Percentiles rank a stretch among this genome's conserved stretches.
phyloP scores from a whole-genome alignment of 2,888 invertebrate species.

The Apotomis turbidana region DNA sequence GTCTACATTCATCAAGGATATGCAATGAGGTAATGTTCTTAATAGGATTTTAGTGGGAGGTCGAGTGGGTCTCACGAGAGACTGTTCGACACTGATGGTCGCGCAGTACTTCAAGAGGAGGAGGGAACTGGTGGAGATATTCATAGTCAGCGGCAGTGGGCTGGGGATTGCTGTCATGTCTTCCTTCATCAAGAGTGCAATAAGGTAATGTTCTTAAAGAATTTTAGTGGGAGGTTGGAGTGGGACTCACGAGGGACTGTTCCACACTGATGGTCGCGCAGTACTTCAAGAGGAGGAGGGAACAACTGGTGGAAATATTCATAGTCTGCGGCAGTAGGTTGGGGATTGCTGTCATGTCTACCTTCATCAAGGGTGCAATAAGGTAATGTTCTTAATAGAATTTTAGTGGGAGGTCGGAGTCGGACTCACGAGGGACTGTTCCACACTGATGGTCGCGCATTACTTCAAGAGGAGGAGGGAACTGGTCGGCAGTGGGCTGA shows the following conservation, averaged over 20 bases:
- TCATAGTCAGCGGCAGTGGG: conserved; percentile 93
- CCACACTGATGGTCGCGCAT: conserved; percentile 94
- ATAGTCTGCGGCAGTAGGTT: conserved; percentile 93
- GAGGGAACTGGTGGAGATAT: conserved; percentile 94
- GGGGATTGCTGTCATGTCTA: conserved; percentile 93
- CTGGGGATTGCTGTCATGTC: conserved; percentile 94
- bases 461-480: conserved; percentile 94
- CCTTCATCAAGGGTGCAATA: conserved; percentile 91
- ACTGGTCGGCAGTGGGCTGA: conserved; percentile 93
- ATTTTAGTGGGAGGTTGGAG: no score
- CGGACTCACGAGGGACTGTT: conserved; percentile 93
- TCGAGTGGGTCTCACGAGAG: conserved; percentile 93
- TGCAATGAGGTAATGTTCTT: conserved; percentile 86
- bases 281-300: conserved; percentile 93
- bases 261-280: conserved; percentile 95
- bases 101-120: conserved; percentile 95
- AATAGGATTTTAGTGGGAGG: conserved; percentile 68
- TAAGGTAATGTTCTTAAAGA: conserved; percentile 86
- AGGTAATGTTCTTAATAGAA: conserved; percentile 77
- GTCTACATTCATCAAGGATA: conserved; percentile 91
- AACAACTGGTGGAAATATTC: conserved; percentile 94
- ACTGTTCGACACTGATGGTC: conserved; percentile 94
- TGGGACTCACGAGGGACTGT: conserved; percentile 86
- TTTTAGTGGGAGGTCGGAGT: conserved; percentile 86
- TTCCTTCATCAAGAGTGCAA: conserved; percentile 89